Evolutionary conservation across 2,113 vertebrate genomes (phyloP).

Genomic region (Scytalopus superciliaris): DNA sequence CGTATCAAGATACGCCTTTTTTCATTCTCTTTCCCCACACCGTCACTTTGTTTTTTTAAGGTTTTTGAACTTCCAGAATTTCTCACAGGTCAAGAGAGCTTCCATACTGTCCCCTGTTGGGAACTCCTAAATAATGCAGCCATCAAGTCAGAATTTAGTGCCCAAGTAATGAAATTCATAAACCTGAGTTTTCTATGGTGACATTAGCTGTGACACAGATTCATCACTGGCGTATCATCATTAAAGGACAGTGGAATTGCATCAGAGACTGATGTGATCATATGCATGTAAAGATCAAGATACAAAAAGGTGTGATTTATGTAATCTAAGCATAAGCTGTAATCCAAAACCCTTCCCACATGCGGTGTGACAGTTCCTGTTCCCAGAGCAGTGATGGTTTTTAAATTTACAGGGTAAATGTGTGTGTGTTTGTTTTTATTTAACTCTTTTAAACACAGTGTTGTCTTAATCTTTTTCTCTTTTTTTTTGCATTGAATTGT

Average conservation of each 20-base stretch:
- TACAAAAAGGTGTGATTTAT: slow-evolving; percentile 60
- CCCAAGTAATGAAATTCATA: slow-evolving; percentile 49
- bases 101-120: slow-evolving; percentile 40
- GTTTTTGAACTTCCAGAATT: not conserved
- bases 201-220: slow-evolving; percentile 47
- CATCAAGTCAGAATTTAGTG: slow-evolving; percentile 12
- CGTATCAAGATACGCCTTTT: not conserved
- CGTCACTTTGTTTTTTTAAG: not conserved
- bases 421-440: slow-evolving; percentile 29
- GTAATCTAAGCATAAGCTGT: slow-evolving; percentile 40
- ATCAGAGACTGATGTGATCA: slow-evolving; percentile 38
- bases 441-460: not conserved
- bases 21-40: not conserved
- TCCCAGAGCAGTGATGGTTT: slow-evolving; percentile 18
- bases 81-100: not conserved
- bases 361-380: not conserved
- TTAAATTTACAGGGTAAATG: slow-evolving; percentile 38
- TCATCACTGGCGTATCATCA: not conserved
- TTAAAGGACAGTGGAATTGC: slow-evolving; percentile 54
- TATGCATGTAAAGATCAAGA: slow-evolving; percentile 46
- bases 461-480: not conserved
- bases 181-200: not conserved
- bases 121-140: slow-evolving; percentile 32
- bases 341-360: slow-evolving; percentile 32
- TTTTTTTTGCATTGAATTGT: not conserved